Evolutionary conservation across 1,140 invertebrate species (phyloP).

Genomic region (Centruroides vittatus): DNA sequence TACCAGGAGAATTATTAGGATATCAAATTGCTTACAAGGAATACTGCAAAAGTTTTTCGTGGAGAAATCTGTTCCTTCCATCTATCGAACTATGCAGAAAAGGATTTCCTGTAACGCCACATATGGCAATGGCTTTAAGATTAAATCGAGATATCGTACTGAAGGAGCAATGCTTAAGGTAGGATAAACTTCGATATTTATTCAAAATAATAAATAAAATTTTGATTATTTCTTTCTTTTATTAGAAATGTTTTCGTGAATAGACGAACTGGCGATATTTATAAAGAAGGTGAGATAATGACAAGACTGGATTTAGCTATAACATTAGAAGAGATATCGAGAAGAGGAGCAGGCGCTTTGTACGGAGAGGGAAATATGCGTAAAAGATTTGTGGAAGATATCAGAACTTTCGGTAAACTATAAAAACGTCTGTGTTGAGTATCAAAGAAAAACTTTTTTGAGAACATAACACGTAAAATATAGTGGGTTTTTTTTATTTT

Average conservation of each 20-base stretch:
- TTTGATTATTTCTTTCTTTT: too few relatives aligned
- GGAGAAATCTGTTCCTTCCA: constrained; percentile 26
- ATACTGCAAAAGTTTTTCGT: constrained; percentile 43
- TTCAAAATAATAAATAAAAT: too few relatives aligned
- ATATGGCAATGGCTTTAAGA: constrained; percentile 18
- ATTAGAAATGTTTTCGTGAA: too few relatives aligned
- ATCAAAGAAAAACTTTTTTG: too few relatives aligned
- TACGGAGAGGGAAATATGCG: too few relatives aligned
- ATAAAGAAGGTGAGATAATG: constrained; percentile 27
- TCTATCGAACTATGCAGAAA: constrained; percentile 16
- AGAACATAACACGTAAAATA: too few relatives aligned
- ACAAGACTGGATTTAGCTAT: constrained; percentile 24
- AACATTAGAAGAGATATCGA: constrained; percentile 26
- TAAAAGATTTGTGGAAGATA: too few relatives aligned
- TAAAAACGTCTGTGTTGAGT: too few relatives aligned
- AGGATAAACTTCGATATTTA: constrained; percentile 18
- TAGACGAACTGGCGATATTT: constrained; percentile 16
- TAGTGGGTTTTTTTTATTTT: too few relatives aligned
- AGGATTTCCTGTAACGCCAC: constrained; percentile 14
- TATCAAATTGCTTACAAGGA: constrained; percentile 64
- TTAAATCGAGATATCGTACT: too few relatives aligned
- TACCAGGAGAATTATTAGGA: constrained; percentile 80
- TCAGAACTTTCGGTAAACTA: neutral
- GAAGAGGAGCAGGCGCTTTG: neutral
- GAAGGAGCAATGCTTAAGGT: neutral